phyloP scores from a whole-genome alignment of 2,797 vertebrate genomes.

The Syndactyla subalaris region DNA sequence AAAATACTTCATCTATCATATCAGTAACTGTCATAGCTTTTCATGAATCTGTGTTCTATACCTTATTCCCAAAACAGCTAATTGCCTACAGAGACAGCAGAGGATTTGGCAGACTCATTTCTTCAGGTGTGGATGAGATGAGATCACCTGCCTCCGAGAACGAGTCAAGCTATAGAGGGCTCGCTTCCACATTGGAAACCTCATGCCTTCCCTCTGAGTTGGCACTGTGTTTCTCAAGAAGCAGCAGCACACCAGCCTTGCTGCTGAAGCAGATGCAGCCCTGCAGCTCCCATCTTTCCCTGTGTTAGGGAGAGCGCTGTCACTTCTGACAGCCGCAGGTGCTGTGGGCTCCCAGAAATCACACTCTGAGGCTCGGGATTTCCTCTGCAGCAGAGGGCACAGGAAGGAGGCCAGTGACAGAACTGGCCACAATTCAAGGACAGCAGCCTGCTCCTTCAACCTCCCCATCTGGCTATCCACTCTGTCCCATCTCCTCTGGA shows the following conservation, averaged over 20 bases:
- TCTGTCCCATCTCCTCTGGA: constrained; percentile 31
- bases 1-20: not conserved
- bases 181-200: rapidly evolving
- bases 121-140: not conserved
- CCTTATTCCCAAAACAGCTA: not conserved
- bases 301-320: not conserved
- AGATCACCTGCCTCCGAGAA: not conserved
- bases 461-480: constrained; percentile 24
- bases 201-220: rapidly evolving
- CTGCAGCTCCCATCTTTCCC: not conserved
- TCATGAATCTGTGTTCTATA: not conserved
- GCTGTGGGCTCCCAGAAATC: not conserved
- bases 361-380: rapidly evolving
- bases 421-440: constrained; percentile 26
- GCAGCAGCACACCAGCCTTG: not conserved
- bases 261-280: not conserved
- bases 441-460: not conserved
- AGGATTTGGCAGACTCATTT: not conserved
- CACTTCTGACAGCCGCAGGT: not conserved
- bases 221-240: not conserved
- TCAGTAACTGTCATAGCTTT: not conserved
- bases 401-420: not conserved
- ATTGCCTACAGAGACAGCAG: not conserved
- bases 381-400: not conserved
- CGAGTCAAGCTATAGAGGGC: not conserved